Evolutionary conservation across 1,140 invertebrate genomes (phyloP).

Genomic region (Saccostrea glomerata): DNA sequence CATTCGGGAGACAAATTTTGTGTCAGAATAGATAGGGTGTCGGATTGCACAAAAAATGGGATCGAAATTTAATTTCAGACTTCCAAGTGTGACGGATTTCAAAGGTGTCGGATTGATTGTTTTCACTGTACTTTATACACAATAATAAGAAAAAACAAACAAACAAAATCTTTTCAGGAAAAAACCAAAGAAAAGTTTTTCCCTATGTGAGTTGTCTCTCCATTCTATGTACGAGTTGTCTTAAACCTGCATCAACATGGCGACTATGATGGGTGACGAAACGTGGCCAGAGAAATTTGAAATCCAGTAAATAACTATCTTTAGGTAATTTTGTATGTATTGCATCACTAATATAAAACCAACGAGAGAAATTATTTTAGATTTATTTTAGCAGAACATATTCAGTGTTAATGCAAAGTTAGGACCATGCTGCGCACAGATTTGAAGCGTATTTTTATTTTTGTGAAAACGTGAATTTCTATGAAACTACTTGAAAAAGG

Average conservation of each 20-base stretch:
- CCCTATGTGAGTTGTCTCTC: background rate
- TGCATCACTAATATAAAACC: background rate
- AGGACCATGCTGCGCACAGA: too few relatives aligned
- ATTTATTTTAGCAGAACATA: too few relatives aligned
- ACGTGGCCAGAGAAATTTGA: constrained; percentile 42
- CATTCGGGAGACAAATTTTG: too few relatives aligned
- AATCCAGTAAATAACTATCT: background rate
- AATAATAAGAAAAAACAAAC: too few relatives aligned
- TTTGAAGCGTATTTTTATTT: background rate
- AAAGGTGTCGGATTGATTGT: too few relatives aligned
- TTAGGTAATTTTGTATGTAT: background rate
- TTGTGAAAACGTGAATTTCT: background rate
- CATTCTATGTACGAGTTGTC: constrained; percentile 19
- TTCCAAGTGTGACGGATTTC: too few relatives aligned
- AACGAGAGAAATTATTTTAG: background rate
- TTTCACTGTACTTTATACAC: too few relatives aligned
- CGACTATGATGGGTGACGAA: constrained; percentile 29
- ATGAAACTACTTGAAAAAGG: background rate
- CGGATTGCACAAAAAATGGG: too few relatives aligned
- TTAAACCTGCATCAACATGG: constrained; percentile 1
- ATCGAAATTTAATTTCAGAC: too few relatives aligned
- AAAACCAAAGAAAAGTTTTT: background rate
- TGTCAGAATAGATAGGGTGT: too few relatives aligned
- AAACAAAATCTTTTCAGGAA: too few relatives aligned
- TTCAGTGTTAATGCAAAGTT: too few relatives aligned